Conservation (phyloP, 2,113 vertebrate species). For the Perca schrenkii region DNA sequence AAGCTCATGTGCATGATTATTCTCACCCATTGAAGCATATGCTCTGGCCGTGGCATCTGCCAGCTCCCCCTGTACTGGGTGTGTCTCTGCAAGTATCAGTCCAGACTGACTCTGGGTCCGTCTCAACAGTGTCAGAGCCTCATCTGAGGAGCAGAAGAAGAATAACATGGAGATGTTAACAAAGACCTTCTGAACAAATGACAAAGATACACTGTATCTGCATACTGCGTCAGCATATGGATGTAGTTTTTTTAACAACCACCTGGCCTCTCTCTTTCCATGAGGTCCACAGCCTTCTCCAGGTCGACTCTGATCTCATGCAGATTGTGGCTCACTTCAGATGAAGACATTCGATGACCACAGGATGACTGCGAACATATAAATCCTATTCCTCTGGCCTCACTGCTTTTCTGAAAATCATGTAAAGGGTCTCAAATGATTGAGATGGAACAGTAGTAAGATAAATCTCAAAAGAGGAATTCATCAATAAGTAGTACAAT, state of each 20-base stretch:
- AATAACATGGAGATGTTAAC: neutral
- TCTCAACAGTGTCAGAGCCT: conserved; percentile 82
- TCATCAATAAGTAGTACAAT: neutral
- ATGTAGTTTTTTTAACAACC: neutral
- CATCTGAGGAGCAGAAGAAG: conserved; percentile 73
- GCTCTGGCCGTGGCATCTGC: conserved; percentile 88
- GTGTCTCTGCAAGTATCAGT: conserved; percentile 84
- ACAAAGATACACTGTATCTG: neutral
- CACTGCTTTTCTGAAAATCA: conserved; percentile 48
- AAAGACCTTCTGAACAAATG: neutral
- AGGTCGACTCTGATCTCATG: conserved; percentile 63
- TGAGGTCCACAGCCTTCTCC: conserved; percentile 70
- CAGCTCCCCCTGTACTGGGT: conserved; percentile 88
- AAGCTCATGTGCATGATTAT: neutral
- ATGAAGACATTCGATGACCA: conserved; percentile 37
- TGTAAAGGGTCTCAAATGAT: neutral
- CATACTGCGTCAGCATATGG: neutral
- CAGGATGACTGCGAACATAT: conserved; percentile 71
- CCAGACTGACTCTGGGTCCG: conserved; percentile 75
- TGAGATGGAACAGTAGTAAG: neutral
- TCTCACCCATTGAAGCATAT: conserved; percentile 88
- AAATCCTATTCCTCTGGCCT: conserved; percentile 38
- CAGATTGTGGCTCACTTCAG: conserved; percentile 67
- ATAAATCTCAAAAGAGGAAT: neutral
- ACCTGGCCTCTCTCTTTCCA: conserved; percentile 80